Evolutionary conservation across 2,797 vertebrate species (phyloP).

Genomic region (Trichosurus vulpecula): DNA sequence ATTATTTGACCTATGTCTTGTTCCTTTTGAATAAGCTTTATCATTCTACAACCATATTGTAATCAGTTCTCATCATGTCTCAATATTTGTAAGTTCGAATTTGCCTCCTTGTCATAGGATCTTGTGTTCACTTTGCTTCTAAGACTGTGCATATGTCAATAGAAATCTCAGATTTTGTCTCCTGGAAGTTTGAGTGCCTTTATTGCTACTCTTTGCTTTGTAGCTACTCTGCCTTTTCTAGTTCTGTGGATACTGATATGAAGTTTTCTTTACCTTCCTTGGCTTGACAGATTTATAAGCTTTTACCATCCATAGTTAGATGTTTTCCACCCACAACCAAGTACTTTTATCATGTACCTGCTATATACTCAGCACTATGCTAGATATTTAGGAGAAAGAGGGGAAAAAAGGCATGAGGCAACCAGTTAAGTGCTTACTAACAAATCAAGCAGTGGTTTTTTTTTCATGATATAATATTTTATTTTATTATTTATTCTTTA

Average conservation of each 20-base stretch:
- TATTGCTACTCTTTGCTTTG: background rate
- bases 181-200: background rate
- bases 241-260: background rate
- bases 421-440: background rate
- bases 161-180: background rate
- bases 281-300: background rate
- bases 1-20: background rate
- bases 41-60: background rate
- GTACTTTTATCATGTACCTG: background rate
- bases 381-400: background rate
- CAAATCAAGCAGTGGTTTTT: background rate
- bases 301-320: background rate
- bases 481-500: too few relatives aligned
- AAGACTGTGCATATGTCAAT: background rate
- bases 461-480: too few relatives aligned
- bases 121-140: background rate
- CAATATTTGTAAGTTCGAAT: background rate
- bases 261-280: background rate
- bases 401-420: background rate
- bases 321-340: background rate
- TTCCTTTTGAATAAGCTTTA: background rate
- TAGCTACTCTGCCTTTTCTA: background rate
- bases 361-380: background rate
- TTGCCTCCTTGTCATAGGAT: background rate
- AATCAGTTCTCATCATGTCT: background rate